phyloP scores from a whole-genome alignment of 2,888 invertebrate species.

The Eilema depressum region DNA sequence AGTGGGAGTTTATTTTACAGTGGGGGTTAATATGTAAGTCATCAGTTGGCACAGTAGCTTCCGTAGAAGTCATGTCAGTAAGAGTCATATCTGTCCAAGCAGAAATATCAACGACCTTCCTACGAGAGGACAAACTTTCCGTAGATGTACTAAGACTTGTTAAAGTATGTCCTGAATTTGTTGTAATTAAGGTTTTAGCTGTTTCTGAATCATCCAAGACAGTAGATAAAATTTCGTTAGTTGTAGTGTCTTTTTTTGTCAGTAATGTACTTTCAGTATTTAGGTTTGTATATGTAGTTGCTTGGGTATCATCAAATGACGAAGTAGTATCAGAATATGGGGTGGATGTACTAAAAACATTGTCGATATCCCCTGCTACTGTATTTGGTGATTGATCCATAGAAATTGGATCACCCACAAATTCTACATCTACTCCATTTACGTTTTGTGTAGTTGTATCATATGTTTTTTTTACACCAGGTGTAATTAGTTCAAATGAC shows the following conservation, averaged over 20 bases:
- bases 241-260: not conserved
- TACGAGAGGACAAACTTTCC: conserved; percentile 76
- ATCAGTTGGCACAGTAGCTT: conserved; percentile 59
- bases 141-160: conserved; percentile 70
- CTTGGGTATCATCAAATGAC: conserved; percentile 8
- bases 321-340: not conserved
- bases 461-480: not conserved
- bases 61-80: conserved; percentile 77
- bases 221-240: conserved; percentile 19
- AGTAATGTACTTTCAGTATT: conserved; percentile 9
- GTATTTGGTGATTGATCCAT: not conserved
- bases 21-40: conserved; percentile 67
- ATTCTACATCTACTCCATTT: not conserved
- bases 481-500: not conserved
- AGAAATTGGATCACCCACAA: not conserved
- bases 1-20: conserved; percentile 89
- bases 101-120: conserved; percentile 79
- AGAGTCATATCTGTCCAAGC: conserved; percentile 80
- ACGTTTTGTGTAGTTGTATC: not conserved
- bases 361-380: not conserved
- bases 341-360: not conserved
- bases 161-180: conserved; percentile 49
- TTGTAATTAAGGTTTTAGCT: conserved; percentile 16
- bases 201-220: not conserved
- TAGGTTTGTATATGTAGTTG: conserved; percentile 18